Evolutionary conservation across 1,140 invertebrate species (phyloP), one percentile per base, ranked within the genome.

Genomic region (Agrypnia vestita): DNA sequence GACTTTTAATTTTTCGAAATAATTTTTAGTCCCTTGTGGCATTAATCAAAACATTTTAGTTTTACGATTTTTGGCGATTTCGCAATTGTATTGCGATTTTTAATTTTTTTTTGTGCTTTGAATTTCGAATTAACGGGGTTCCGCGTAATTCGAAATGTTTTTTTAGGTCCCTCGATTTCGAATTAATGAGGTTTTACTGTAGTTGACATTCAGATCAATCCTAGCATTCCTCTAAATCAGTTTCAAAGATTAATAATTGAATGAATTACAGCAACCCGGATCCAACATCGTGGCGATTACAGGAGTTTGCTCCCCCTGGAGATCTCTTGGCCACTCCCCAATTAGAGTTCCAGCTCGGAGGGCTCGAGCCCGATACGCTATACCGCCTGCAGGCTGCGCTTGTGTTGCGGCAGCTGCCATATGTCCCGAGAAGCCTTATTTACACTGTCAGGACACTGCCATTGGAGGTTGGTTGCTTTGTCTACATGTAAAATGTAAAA

Each of bases 301-400:
- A 97, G 90, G 93, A 95, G 12, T 96, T 97, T 85, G 94, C 95
- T 0, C 94, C 95, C n/a, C 93, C 93, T 15, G 93, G 94, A 80
- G 95, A 95, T 85, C 84, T 97, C 0, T 95, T 97, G 69, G 94
- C 95, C 3, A 96, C 95, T 6, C 92, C 94, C 10, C 94, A 96
- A 74, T 88, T 97, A 75, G 95, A 97, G 85, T 96, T 97, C 86
- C 92, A 96, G 82, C 85, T 97, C 15, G 91, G 92, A 11, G 92
- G 91, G 21, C 86, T 97, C n/a, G 91, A 93, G 84, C 93, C 96
- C 0, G 92, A 94, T 59, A 96, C 95, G 0, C 91, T 93, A 25
- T 97, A 97, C 85, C 94, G 93, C 85, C 92, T 97, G 3, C 93
- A 95, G 86, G 95, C 96, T 0, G 93, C 93, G 13, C 90, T 96